These are phyloP conservation scores for Yoshiicerus persimilis DNA, from an alignment of 1,140 invertebrate species.

Conservation along the genomic window DNA sequence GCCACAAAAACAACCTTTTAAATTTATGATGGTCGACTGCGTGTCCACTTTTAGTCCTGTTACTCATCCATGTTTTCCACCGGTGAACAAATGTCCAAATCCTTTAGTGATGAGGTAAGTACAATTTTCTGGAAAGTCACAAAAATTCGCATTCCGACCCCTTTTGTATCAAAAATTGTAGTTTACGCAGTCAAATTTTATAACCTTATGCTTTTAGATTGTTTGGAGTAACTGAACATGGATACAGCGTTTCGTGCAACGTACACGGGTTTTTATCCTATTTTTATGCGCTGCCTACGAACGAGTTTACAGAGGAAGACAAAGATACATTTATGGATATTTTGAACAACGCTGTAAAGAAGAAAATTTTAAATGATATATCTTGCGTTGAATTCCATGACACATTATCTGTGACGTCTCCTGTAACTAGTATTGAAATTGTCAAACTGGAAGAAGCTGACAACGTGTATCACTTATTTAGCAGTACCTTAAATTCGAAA, in stretches of 20 bases:
- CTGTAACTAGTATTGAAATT: slow-evolving; percentile 9
- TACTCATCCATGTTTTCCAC: not conserved
- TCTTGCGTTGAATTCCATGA: not conserved
- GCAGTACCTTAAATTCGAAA: not conserved
- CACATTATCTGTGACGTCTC: not conserved
- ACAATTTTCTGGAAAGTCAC: not conserved
- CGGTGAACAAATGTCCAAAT: not conserved
- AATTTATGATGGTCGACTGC: not conserved
- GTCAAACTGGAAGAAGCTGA: not conserved
- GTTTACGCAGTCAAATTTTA: not conserved
- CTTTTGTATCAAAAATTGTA: not conserved
- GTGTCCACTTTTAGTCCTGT: not conserved
- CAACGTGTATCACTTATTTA: not conserved
- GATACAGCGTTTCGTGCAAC: not conserved
- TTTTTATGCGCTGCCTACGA: slow-evolving; percentile 40
- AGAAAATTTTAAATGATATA: not conserved
- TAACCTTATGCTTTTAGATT: not conserved
- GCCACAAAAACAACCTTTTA: not conserved
- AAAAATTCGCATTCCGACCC: no score
- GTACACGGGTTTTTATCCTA: slow-evolving; percentile 41
- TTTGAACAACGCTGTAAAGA: not conserved
- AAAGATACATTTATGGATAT: not conserved
- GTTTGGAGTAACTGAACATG: not conserved
- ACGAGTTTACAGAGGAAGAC: not conserved
- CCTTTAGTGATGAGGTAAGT: not conserved